Evolutionary conservation across 2,113 vertebrate species (phyloP).

Genomic region (Channa maculata): DNA sequence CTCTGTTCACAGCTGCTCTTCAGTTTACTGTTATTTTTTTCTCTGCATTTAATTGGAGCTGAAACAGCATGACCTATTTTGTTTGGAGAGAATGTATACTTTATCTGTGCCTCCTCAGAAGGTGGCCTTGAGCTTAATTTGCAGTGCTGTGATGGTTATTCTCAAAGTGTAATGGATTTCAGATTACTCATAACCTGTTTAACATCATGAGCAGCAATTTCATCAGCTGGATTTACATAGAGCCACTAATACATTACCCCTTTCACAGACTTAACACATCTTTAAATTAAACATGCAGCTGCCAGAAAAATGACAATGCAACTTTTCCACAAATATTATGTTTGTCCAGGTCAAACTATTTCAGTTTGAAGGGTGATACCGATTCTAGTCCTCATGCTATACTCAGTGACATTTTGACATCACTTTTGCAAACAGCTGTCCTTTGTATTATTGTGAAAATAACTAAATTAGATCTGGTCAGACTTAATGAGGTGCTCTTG

Average conservation of each 20-base stretch:
- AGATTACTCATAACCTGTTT: conserved; percentile 69
- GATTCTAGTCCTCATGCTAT: background rate
- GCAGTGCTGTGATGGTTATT: conserved; percentile 39
- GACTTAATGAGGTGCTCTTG: conserved; percentile 20
- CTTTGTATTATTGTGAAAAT: background rate
- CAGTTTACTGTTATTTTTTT: conserved; percentile 63
- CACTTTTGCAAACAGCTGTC: background rate
- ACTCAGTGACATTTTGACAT: background rate
- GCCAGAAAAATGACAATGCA: conserved; percentile 49
- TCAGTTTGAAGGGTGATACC: conserved; percentile 1
- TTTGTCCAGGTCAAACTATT: background rate
- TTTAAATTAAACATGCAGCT: conserved; percentile 41
- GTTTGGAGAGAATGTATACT: conserved; percentile 77
- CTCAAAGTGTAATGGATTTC: conserved; percentile 47
- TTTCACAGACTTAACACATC: conserved; percentile 17
- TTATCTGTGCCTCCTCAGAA: conserved; percentile 73
- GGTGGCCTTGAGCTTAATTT: conserved; percentile 80
- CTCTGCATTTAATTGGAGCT: conserved; percentile 81
- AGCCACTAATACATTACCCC: conserved; percentile 25
- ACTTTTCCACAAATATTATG: conserved; percentile 17
- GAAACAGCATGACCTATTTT: conserved; percentile 86
- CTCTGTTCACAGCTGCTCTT: conserved; percentile 66
- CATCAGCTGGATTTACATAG: conserved; percentile 58
- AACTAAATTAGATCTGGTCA: background rate
- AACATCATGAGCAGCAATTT: conserved; percentile 46